Evolutionary conservation across 2,113 vertebrate species (phyloP).

Genomic region (Sturnira hondurensis): DNA sequence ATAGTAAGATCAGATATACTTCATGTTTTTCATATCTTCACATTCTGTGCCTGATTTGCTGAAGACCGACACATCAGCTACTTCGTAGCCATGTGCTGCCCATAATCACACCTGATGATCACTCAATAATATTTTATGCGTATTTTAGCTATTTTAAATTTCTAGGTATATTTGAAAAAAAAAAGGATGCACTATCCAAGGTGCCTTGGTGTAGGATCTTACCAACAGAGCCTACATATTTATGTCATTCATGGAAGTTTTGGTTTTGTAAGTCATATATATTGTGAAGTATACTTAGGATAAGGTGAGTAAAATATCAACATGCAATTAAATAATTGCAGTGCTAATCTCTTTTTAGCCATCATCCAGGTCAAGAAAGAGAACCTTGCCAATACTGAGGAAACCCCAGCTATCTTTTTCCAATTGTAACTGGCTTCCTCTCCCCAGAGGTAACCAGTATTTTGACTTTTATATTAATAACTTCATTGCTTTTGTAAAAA

Average conservation of each 20-base stretch:
- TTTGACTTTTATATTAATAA: not conserved
- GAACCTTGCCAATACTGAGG: not conserved
- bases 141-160: not conserved
- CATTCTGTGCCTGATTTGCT: not conserved
- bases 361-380: not conserved
- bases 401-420: not conserved
- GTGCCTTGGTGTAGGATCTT: not conserved
- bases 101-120: too few relatives aligned
- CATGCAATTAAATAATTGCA: not conserved
- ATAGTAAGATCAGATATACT: not conserved
- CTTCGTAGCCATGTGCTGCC: not conserved
- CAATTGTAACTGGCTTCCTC: not conserved
- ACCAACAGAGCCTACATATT: not conserved
- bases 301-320: not conserved
- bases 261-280: not conserved
- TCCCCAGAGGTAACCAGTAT: not conserved
- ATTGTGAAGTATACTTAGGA: not conserved
- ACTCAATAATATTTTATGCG: not conserved
- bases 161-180: not conserved
- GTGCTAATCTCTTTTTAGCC: not conserved
- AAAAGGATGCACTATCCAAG: not conserved
- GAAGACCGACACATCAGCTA: not conserved
- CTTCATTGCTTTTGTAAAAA: not conserved
- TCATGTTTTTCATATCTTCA: not conserved
- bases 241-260: not conserved